Evolutionary conservation across 2,797 vertebrate genomes (phyloP), one percentile per base, ranked within the genome.

Genomic region (Xyrichtys novacula): DNA sequence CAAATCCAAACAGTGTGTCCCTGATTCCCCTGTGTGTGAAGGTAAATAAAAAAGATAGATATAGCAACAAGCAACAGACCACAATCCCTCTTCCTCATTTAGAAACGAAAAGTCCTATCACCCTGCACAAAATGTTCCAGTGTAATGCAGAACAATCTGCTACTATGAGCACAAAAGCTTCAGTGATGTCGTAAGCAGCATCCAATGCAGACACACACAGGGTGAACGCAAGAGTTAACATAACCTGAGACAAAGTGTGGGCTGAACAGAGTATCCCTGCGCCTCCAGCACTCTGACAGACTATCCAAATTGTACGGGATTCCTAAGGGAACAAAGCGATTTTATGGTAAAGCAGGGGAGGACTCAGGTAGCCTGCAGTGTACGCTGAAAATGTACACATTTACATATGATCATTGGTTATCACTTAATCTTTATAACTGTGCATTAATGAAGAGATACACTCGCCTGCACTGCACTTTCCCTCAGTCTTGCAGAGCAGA

Each of bases 401-500:
- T 17, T 11, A 65, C 20, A 60, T 44, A 32, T 23, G 9, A 9
- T 44, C 15, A 57, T 25, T 54, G n/a, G 29, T 49, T 50, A 69
- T 50, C 31, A 56, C 59, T 36, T 32, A 36, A 62, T 54, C 34
- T 56, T 60, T 29, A 74, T 17, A 63, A 58, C 31, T 43, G 23
- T 26, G 60, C 31, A 64, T 65, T 64, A 39, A 71, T 53, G 46
- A 82, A 65, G 54, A 77, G 68, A 74, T 71, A 80, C 56, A 70
- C 69, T 52, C 38, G 43, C 71, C 80, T 64, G 65, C 81, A 74
- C 80, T 87, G 65, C 80, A 74, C 81, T 88, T 79, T 80, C 69
- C 65, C 50, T 74, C 73, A 55, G 89, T 88, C 88, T 91, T 88
- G 84, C 82, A 85, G 84, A 84, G 85, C 76, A 87, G 81, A 85